Base-by-base conservation (phyloP, 2,113 vertebrate genomes). In the Orcinus orca region DNA sequence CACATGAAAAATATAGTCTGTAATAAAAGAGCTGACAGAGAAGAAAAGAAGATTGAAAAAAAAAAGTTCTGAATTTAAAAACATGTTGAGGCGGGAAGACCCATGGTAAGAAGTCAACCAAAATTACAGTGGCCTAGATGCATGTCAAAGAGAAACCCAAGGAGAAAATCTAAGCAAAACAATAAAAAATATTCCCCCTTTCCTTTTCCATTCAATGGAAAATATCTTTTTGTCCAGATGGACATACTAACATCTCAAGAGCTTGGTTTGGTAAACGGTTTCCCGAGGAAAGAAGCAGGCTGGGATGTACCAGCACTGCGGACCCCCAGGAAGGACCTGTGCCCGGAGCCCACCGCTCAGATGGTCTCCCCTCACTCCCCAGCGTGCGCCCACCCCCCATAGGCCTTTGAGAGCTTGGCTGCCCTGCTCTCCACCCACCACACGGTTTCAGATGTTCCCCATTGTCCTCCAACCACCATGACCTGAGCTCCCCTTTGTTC, bases 281-380 rank as follows among this genome's bases (percentile, higher is more conserved):
- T 74, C 38, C 67, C 3, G 53, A 6, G 1, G 76, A 47, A 93
- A 31, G 85, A 58, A 47, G 71, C 25, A 23, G 11, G 18, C 1
- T 9, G 60, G 18, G 2, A 5, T 3, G 14, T 0, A 6, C 20
- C 17, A 11, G 67, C 11, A 2, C 4, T 0, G 2, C 5, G 26
- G 55, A 20, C 2, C 8, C 6, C 0, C 36, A 11, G 23, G 47
- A 41, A 88, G 68, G 55, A 29, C n/a, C 20, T 13, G 63, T 47
- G 53, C n/a, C 36, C 13, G 25, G 14, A 58, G 63, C 26, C 18
- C 26, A 26, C 26, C 7, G 1, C 26, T 0, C 67, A 44, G 90
- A 25, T 0, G 8, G 82, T 1, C 12, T 31, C 41, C 13, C 17
- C 47, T 18, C 3, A 0, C 29, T 15, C 29, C 26, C 4, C 6